These are phyloP conservation scores for Amia ocellicauda DNA, from an alignment of 2,113 vertebrate genomes.

Conservation along the genomic window DNA sequence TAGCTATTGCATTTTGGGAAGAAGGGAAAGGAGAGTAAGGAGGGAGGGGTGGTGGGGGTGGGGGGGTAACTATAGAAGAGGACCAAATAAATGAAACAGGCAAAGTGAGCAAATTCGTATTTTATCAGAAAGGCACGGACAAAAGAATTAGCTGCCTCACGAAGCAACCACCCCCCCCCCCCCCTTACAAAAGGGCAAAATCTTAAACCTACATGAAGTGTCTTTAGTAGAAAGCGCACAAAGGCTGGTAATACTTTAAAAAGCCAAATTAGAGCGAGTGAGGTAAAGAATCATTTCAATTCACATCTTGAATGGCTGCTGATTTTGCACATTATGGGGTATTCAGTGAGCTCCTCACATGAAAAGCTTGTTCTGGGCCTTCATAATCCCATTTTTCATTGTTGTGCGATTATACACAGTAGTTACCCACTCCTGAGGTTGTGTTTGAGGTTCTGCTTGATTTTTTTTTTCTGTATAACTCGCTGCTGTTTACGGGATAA, in stretches of 20 bases:
- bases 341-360: too few species aligned
- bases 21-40: too few species aligned
- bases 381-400: too few species aligned
- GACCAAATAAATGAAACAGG: background rate
- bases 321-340: background rate
- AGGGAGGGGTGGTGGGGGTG: background rate
- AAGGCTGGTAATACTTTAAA: conserved; percentile 10
- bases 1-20: conserved; percentile 16
- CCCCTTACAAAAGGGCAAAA: conserved; percentile 19
- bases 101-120: conserved; percentile 27
- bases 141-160: too few species aligned
- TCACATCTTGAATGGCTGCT: background rate
- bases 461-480: too few species aligned
- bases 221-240: conserved; percentile 8
- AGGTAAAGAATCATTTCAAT: background rate
- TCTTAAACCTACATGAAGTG: conserved; percentile 15
- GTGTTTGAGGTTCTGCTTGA: too few species aligned
- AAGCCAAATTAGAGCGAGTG: background rate
- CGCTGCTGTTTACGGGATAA: too few species aligned
- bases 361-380: too few species aligned
- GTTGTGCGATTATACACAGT: too few species aligned
- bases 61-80: conserved; percentile 5
- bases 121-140: background rate
- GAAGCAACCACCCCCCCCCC: too few species aligned
- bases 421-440: too few species aligned